Evolutionary conservation across 2,113 vertebrate species (phyloP).

Genomic region (Asarcornis scutulata): DNA sequence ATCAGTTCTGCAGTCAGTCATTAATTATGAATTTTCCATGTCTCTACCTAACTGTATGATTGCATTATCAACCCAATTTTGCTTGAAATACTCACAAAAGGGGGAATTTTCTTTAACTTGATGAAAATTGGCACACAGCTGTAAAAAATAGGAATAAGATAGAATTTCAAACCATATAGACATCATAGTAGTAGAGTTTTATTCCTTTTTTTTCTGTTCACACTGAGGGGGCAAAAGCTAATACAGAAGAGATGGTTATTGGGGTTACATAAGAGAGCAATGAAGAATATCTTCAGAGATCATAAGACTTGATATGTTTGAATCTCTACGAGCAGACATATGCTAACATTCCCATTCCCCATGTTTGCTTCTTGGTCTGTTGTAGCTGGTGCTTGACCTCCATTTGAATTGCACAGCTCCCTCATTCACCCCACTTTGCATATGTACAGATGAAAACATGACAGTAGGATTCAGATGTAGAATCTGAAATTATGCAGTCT

Average conservation of each 20-base stretch:
- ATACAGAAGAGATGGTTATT: neutral
- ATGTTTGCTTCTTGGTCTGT: neutral
- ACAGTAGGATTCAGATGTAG: neutral
- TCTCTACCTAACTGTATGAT: neutral
- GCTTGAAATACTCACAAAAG: neutral
- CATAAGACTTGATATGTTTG: neutral
- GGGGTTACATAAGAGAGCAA: neutral
- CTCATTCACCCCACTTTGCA: neutral
- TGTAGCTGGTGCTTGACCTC: neutral
- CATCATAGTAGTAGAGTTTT: fast-evolving
- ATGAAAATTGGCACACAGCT: neutral
- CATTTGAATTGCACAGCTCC: neutral
- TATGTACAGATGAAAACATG: neutral
- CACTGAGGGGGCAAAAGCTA: neutral
- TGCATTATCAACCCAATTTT: neutral
- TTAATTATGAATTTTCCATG: neutral
- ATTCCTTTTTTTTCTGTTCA: neutral
- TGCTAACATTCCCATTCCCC: neutral
- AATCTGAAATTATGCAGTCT: neutral
- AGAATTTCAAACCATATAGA: neutral
- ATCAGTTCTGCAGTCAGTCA: neutral
- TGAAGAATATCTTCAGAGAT: neutral
- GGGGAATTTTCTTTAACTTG: neutral
- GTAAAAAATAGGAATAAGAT: neutral
- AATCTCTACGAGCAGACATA: neutral